Evolutionary conservation across 2,797 vertebrate genomes (phyloP), one percentile per base, ranked within the genome.

Genomic region (Somateria mollissima): DNA sequence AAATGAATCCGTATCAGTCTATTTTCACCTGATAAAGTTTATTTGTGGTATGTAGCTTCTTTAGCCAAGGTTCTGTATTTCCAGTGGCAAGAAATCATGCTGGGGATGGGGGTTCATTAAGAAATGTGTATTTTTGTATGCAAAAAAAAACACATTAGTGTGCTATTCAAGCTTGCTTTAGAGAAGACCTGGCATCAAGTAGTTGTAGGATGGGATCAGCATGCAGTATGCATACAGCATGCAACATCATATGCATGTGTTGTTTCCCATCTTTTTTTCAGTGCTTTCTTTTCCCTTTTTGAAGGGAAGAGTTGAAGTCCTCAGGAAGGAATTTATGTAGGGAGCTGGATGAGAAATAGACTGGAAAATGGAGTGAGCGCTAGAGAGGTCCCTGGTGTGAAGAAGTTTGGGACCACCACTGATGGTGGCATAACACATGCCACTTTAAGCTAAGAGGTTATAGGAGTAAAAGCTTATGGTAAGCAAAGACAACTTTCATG

Each of bases 341-440:
- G 28, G 36, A 64, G 12, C 21, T 78, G 49, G n/a, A 45, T 62
- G 41, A 57, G 28, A 73, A 53, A 51, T 30, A 51, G 49, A n/a
- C 28, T 73, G 56, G 61, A 57, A 73, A 73, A 30, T 0, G 36
- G 22, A 67, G 84, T 57, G 32, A 27, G 3, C 39, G 24, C 21
- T 69, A 34, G 41, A 45, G 62, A 24, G 5, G 14, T 74, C n/a
- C 10, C 4, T 79, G 62, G 6, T 43, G 19, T 74, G n/a, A 74
- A 14, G 64, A 70, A 22, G 11, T 53, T 78, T 78, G 49, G 54
- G 32, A 83, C 49, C 18, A n/a, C 19, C 22, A 34, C 10, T 18
- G 36, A 15, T 57, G 56, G 37, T 4, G 0, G 0, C 11, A 15
- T 12, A 62, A 27, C 32, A 19, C 7, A 2, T 41, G 54, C 24